Evolutionary conservation across 1,140 invertebrate species (phyloP).

Genomic region (Palaemon carinicauda): DNA sequence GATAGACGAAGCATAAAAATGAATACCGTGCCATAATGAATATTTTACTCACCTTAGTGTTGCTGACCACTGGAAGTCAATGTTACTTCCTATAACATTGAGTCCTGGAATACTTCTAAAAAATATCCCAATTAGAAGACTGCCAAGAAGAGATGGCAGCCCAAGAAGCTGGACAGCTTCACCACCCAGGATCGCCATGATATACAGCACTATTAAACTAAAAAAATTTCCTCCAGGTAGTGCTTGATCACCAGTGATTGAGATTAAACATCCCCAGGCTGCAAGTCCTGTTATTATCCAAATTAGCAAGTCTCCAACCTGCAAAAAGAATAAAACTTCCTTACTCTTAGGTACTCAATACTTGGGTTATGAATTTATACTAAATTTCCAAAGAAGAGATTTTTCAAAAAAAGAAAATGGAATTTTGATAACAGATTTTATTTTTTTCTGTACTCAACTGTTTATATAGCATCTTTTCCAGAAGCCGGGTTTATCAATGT

Average conservation of each 20-base stretch:
- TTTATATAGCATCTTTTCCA: too few species aligned
- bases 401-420: too few species aligned
- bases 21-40: not conserved
- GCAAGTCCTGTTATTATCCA: conserved; percentile 29
- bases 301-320: conserved; percentile 43
- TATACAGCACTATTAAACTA: conserved; percentile 50
- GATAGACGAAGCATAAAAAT: not conserved
- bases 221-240: conserved; percentile 55
- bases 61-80: conserved; percentile 65
- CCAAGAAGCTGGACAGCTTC: conserved; percentile 76
- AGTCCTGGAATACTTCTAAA: conserved; percentile 75
- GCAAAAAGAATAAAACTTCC: not conserved
- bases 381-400: too few species aligned
- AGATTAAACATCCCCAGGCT: conserved; percentile 36
- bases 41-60: conserved; percentile 58
- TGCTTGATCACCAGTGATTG: conserved; percentile 49
- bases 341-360: not conserved
- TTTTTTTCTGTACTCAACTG: too few species aligned
- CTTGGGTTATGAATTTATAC: not conserved
- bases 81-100: conserved; percentile 64
- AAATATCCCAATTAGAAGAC: conserved; percentile 82
- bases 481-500: too few species aligned
- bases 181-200: conserved; percentile 65
- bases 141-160: conserved; percentile 85
- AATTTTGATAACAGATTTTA: too few species aligned